Percentiles rank a stretch among this genome's conserved stretches.
Conservation (phyloP, 2,113 vertebrate species). For the Machaerirhynchus nigripectus region DNA sequence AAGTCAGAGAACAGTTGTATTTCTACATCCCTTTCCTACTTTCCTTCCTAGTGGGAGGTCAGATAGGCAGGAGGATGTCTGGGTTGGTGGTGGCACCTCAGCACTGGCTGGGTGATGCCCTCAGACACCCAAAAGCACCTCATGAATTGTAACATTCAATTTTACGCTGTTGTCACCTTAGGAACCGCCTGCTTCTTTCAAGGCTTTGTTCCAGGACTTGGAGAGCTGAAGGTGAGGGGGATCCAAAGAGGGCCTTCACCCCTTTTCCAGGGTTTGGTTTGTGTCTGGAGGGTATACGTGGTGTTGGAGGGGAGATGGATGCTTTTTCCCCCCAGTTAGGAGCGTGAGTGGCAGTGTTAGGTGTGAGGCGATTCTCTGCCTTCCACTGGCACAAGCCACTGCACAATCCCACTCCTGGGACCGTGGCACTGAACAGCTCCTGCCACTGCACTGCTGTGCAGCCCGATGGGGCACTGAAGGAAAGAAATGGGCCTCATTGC, state of each 20-base stretch:
- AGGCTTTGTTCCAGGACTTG: neutral
- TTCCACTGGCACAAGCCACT: neutral
- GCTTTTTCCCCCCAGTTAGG: neutral
- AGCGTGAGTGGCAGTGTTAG: fast-evolving
- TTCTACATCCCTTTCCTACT: neutral
- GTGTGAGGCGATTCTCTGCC: neutral
- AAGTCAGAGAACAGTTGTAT: neutral
- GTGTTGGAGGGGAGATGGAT: neutral
- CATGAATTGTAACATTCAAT: fast-evolving
- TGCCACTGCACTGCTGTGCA: neutral
- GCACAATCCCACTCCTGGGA: no score
- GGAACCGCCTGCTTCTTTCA: neutral
- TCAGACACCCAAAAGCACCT: neutral
- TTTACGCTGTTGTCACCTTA: neutral
- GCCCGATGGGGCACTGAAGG: neutral
- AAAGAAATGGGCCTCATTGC: neutral
- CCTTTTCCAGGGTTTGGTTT: neutral
- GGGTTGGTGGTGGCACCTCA: neutral
- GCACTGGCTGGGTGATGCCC: neutral
- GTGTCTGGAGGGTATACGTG: neutral
- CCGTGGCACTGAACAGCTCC: neutral
- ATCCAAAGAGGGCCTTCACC: neutral
- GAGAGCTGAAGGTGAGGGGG: neutral
- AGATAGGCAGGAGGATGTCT: neutral
- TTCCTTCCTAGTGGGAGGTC: neutral